A percentile compares a stretch with the other conserved stretches of the same genome.
These are phyloP conservation scores for Plusia festucae DNA, from an alignment of 2,888 invertebrate genomes.

Conservation along the genomic window DNA sequence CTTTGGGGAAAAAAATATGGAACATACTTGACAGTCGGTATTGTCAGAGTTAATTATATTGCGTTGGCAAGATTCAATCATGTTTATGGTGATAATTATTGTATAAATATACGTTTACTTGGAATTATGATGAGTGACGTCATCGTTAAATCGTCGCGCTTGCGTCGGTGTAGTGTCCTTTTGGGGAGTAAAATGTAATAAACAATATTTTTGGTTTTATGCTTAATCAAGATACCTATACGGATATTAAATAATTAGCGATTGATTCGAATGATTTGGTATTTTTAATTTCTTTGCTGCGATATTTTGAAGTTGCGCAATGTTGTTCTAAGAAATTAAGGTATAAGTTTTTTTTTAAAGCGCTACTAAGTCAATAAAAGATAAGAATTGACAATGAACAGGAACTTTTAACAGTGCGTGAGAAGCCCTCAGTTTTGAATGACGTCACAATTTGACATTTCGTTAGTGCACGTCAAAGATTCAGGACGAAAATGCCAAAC, in stretches of 20 bases:
- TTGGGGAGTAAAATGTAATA: conserved; percentile 19
- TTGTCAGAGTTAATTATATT: conserved; percentile 55
- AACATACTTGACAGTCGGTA: conserved; percentile 50
- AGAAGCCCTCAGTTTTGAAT: conserved; percentile 27
- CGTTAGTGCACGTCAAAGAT: conserved; percentile 44
- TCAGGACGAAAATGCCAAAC: conserved; percentile 9
- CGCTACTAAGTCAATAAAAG: neutral
- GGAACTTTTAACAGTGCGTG: conserved; percentile 17
- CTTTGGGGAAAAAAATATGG: conserved; percentile 59
- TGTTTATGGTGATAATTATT: conserved; percentile 52
- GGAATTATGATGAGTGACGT: conserved; percentile 43
- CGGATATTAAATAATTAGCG: neutral
- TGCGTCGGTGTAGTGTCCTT: conserved; percentile 28
- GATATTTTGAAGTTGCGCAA: too few relatives aligned
- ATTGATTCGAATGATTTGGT: too few relatives aligned
- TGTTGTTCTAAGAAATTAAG: neutral
- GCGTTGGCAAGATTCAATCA: conserved; percentile 42
- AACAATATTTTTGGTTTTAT: conserved; percentile 28
- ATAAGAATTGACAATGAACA: conserved; percentile 9
- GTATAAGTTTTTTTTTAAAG: too few relatives aligned
- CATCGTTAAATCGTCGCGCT: conserved; percentile 17
- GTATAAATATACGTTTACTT: conserved; percentile 33
- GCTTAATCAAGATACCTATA: conserved; percentile 13
- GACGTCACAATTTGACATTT: conserved; percentile 36
- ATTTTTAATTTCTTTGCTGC: too few relatives aligned